Evolutionary conservation across 92 coral and sea anemone genomes (phyloP).

Genomic region (Palythoa grandis): DNA sequence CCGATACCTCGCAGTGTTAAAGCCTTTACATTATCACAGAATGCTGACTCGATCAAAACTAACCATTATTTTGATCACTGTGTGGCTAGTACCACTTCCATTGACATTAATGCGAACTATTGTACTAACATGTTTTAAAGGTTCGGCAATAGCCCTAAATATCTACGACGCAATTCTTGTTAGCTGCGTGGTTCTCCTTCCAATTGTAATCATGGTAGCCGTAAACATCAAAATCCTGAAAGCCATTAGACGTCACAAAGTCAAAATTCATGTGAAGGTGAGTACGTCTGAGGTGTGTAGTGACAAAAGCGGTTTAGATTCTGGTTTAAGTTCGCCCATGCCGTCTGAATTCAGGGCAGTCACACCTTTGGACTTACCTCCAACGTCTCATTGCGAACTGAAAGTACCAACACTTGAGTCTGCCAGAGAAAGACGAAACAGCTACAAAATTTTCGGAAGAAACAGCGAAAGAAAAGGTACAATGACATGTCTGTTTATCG

Average conservation of each 20-base stretch:
- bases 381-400: neutral
- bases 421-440: neutral
- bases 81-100: slow-evolving; percentile 33
- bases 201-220: slow-evolving; percentile 12
- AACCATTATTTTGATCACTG: neutral
- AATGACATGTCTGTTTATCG: slow-evolving; percentile 29
- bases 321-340: neutral
- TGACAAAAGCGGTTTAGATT: neutral
- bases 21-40: slow-evolving; percentile 28
- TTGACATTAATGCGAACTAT: slow-evolving; percentile 21
- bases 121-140: neutral
- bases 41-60: slow-evolving; percentile 27
- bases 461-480: slow-evolving; percentile 34
- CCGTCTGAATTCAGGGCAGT: neutral
- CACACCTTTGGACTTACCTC: neutral
- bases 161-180: slow-evolving; percentile 15
- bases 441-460: neutral
- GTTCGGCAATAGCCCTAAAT: neutral
- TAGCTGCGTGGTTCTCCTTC: slow-evolving; percentile 19
- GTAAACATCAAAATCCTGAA: slow-evolving; percentile 26
- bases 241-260: slow-evolving; percentile 22
- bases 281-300: neutral
- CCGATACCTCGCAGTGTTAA: slow-evolving; percentile 26
- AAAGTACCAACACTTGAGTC: neutral
- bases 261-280: neutral